A percentile compares a stretch with the other conserved stretches of the same genome.
Evolutionary conservation across 2,797 vertebrate genomes (phyloP).

Genomic region (Zenarchopterus dispar): DNA sequence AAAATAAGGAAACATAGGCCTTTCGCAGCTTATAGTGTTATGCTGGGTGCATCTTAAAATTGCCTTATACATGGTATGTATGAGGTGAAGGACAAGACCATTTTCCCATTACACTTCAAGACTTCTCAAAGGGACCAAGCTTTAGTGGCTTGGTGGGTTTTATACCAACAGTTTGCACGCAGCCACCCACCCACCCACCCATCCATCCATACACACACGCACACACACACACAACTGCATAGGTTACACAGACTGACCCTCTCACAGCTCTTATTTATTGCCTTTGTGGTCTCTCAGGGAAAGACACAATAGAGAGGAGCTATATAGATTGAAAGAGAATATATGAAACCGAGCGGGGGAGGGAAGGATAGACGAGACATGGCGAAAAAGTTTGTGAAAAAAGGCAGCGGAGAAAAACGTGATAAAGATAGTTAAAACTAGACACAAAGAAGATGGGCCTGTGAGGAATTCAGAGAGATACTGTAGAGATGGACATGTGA

Average conservation of each 20-base stretch:
- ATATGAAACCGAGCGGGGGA: constrained; percentile 22
- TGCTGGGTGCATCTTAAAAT: constrained; percentile 5
- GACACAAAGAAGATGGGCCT: constrained; percentile 32
- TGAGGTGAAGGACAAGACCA: constrained; percentile 29
- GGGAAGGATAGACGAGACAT: constrained; percentile 15
- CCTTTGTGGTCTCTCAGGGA: constrained; percentile 65
- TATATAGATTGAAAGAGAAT: constrained; percentile 46
- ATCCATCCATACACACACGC: too few relatives aligned
- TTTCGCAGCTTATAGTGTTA: constrained; percentile 23
- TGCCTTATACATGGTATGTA: constrained; percentile 30
- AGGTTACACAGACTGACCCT: constrained; percentile 61
- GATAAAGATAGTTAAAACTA: constrained; percentile 45
- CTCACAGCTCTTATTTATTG: constrained; percentile 69
- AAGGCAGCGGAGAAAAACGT: constrained; percentile 11
- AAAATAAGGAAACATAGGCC: constrained; percentile 35
- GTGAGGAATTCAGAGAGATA: constrained; percentile 28
- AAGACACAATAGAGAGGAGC: constrained; percentile 49
- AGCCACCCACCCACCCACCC: not conserved
- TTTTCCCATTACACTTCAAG: constrained; percentile 29
- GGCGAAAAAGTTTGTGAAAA: constrained; percentile 8
- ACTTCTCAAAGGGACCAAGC: constrained; percentile 24
- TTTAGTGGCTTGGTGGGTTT: constrained; percentile 31
- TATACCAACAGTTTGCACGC: constrained; percentile 15
- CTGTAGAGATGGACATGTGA: constrained; percentile 52
- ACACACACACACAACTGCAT: constrained; percentile 23